These are phyloP conservation scores for Drosophila mauritiana DNA, from an alignment of 1,140 invertebrate genomes.

Conservation along the genomic window DNA sequence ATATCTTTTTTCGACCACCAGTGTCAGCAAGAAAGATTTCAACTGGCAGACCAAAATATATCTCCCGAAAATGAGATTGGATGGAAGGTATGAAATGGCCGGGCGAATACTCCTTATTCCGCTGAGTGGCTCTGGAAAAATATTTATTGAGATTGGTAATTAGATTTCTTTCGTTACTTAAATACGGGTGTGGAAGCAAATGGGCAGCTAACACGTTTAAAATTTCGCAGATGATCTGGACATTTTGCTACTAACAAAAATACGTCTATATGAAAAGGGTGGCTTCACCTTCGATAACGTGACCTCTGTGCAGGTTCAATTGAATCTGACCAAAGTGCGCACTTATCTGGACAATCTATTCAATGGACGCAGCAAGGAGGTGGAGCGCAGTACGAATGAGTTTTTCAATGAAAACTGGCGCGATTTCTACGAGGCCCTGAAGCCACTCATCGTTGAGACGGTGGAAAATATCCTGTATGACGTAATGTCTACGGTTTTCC, in stretches of 20 bases:
- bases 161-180: background rate
- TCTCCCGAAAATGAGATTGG: slow-evolving; percentile 88
- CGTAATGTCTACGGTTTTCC: slow-evolving; percentile 87
- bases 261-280: slow-evolving; percentile 87
- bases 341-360: slow-evolving; percentile 70
- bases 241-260: slow-evolving; percentile 87
- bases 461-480: slow-evolving; percentile 87
- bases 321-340: slow-evolving; percentile 84
- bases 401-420: slow-evolving; percentile 89
- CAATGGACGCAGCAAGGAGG: slow-evolving; percentile 71
- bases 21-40: slow-evolving; percentile 88
- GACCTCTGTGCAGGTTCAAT: slow-evolving; percentile 86
- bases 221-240: slow-evolving; percentile 86
- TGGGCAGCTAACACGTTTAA: background rate
- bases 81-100: slow-evolving; percentile 88
- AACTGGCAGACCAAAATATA: slow-evolving; percentile 88
- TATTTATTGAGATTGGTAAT: slow-evolving; percentile 89
- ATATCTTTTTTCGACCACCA: background rate
- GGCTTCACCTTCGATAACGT: slow-evolving; percentile 88
- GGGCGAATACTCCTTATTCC: slow-evolving; percentile 90
- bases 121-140: slow-evolving; percentile 88
- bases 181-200: background rate
- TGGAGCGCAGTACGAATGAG: slow-evolving; percentile 88
- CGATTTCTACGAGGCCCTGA: slow-evolving; percentile 87
- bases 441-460: slow-evolving; percentile 87